A percentile compares a stretch with the other conserved stretches of the same genome.
phyloP scores from a whole-genome alignment of 2,113 vertebrate species.

The Albula glossodonta region DNA sequence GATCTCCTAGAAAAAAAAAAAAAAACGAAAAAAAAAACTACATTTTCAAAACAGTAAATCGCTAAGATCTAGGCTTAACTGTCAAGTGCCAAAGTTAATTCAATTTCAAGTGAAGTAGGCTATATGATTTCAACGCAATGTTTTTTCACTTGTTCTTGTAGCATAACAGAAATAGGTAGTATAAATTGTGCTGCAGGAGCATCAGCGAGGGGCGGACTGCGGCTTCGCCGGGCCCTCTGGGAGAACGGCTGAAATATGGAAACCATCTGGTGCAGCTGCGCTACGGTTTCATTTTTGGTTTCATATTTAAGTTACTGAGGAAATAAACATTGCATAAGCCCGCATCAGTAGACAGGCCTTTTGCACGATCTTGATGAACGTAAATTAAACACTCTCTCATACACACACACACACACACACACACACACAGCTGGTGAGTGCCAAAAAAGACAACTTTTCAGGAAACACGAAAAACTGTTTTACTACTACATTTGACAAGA shows the following conservation, averaged over 20 bases:
- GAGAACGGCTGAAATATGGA: constrained; percentile 15
- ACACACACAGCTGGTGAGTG: too few species aligned
- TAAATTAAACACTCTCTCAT: too few species aligned
- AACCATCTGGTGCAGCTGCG: constrained; percentile 17
- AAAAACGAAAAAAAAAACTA: too few species aligned
- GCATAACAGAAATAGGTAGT: constrained; percentile 20
- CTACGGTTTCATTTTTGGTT: neutral
- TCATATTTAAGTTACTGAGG: neutral
- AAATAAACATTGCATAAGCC: constrained; percentile 2
- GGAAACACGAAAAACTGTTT: too few species aligned
- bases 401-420: too few species aligned
- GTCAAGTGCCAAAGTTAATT: neutral
- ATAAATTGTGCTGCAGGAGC: constrained; percentile 4
- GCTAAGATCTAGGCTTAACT: neutral
- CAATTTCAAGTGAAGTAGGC: constrained; percentile 3
- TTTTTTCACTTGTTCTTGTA: constrained; percentile 41
- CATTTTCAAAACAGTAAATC: neutral
- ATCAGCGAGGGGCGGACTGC: constrained; percentile 18
- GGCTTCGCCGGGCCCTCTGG: constrained; percentile 15
- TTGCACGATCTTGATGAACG: too few species aligned
- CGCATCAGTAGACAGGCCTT: too few species aligned
- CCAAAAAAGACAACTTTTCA: too few species aligned
- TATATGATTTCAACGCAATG: constrained; percentile 31
- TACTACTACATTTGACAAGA: too few species aligned
- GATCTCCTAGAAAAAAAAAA: constrained; percentile 5